Evolutionary conservation across 2,113 vertebrate species (phyloP).

Genomic region (Hyaena hyaena): DNA sequence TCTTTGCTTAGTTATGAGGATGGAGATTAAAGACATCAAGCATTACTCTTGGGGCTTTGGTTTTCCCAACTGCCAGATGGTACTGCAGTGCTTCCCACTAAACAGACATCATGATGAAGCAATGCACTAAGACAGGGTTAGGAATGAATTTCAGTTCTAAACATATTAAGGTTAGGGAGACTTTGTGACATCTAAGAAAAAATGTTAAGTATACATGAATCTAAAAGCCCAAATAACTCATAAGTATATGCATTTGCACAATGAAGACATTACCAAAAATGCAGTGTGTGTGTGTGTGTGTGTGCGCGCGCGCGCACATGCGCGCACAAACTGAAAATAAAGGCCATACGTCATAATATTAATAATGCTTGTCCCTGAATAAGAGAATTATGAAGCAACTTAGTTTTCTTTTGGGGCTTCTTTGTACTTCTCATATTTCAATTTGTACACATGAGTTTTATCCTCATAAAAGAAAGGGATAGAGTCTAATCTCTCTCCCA

Average conservation of each 20-base stretch:
- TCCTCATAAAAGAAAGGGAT: background rate
- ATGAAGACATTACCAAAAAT: background rate
- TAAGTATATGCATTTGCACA: background rate
- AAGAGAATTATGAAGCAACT: background rate
- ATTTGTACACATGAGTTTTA: background rate
- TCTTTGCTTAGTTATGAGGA: background rate
- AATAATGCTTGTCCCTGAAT: background rate
- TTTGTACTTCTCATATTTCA: background rate
- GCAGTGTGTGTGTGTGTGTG: background rate
- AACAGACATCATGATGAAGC: background rate
- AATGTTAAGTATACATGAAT: background rate
- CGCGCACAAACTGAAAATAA: background rate
- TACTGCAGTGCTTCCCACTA: fast-evolving
- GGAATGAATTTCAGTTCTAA: background rate
- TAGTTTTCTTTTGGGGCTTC: background rate
- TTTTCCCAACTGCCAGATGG: background rate
- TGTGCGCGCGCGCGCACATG: fast-evolving
- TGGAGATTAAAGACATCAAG: background rate
- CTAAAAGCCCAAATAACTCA: background rate
- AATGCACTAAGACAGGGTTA: background rate
- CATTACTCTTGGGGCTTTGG: background rate
- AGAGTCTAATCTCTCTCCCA: background rate
- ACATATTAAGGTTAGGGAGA: background rate
- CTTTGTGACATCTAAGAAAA: background rate
- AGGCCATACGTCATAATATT: background rate